Base-by-base conservation (phyloP, 2,888 invertebrate species). In the Drosophila merina region DNA sequence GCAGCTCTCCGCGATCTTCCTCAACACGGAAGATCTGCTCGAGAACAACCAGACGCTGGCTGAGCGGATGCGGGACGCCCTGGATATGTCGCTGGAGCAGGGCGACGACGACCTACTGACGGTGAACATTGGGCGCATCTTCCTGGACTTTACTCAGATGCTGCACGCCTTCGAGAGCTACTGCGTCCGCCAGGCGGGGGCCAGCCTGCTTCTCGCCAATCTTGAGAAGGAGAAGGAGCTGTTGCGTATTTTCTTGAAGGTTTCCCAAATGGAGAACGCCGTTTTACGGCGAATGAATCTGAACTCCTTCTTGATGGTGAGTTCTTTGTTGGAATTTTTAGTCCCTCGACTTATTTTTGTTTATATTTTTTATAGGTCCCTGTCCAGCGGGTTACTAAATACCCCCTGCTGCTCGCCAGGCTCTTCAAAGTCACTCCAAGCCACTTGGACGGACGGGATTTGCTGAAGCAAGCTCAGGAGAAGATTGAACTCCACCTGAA, bases 301-400 rank as follows among this genome's bases (percentile, higher is more conserved):
- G 50, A 97, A 98, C 92, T 98, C 98, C n/a, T 99, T 98, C 92
- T 94, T 98, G 59, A 98, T 98, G 98, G 98, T 97, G 91, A 92
- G 92, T 3, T 26, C 26, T 28, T 25, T 36, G 26, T 31, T 6
- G 0, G 10, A 3, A 25, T 5, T 20, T 9, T 9, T 7, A 2
- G 4, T 14, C 7, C 9, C 20, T 9, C 10, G 28, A 5, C 6
- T 28, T 28, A 28, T 28, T 9, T 9, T 40, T 59, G 57, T 45
- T 64, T 55, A 20, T n/a, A 20, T 42, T 30, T 36, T 14, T 7
- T 7, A 14, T 47, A 96, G 96, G 96, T 97, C 85, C 98, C 98
- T 75, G 98, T 99, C 74, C 98, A 98, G 93, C 94, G 98, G 91
- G 98, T 98, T 85, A 98, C 98, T 86, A 98, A 98, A 93, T 98